Evolutionary conservation across 2,113 vertebrate species (phyloP).

Genomic region (Elachura formosa): DNA sequence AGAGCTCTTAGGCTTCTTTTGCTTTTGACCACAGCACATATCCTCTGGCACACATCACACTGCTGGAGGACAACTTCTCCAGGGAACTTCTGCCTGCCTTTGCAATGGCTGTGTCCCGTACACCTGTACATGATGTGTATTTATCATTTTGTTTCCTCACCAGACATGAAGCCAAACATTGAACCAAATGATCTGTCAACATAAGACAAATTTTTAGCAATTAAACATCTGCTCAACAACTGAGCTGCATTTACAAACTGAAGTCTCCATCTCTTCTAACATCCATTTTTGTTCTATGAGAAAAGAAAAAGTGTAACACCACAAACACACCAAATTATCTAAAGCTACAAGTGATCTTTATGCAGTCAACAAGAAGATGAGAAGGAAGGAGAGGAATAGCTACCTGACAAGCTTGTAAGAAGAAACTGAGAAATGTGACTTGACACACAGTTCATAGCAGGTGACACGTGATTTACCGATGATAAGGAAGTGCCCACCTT

Average conservation of each 20-base stretch:
- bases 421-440: background rate
- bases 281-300: background rate
- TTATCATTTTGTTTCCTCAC: background rate
- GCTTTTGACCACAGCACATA: background rate
- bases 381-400: background rate
- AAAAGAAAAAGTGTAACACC: background rate
- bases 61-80: background rate
- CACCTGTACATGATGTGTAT: rapidly evolving
- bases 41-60: background rate
- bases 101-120: background rate
- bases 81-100: background rate
- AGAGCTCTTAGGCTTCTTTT: background rate
- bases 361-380: background rate
- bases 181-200: background rate
- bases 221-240: background rate
- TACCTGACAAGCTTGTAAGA: background rate
- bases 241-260: background rate
- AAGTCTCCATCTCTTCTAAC: background rate
- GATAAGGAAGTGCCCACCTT: background rate
- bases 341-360: background rate
- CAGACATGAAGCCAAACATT: background rate
- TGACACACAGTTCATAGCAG: background rate
- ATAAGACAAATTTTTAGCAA: background rate
- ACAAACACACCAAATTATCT: background rate
- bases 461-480: background rate